Evolutionary conservation across 2,797 vertebrate species (phyloP).

Genomic region (Liasis olivaceus): DNA sequence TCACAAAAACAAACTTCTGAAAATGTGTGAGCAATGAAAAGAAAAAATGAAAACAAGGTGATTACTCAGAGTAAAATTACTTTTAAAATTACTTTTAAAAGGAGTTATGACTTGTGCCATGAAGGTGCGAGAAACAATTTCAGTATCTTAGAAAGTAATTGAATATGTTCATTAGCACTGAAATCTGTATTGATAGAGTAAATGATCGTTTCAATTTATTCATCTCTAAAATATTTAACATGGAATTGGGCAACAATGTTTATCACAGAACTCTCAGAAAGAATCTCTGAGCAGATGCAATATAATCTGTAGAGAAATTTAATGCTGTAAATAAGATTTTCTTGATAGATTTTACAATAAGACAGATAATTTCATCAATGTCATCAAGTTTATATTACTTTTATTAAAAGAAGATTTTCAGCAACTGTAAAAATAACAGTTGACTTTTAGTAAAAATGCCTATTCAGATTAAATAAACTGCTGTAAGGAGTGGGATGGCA

Average conservation of each 20-base stretch:
- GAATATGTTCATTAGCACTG: constrained; percentile 26
- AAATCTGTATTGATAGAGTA: constrained; percentile 17
- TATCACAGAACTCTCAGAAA: constrained; percentile 13
- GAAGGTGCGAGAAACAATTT: background rate
- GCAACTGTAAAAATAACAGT: background rate
- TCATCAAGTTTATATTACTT: constrained; percentile 13
- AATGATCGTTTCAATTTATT: constrained; percentile 36
- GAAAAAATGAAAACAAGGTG: background rate
- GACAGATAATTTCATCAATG: constrained; percentile 8
- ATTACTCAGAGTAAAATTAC: constrained; percentile 24
- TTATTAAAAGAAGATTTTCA: constrained; percentile 11
- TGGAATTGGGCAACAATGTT: constrained; percentile 23
- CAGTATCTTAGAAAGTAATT: background rate
- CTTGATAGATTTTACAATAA: constrained; percentile 20
- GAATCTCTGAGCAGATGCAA: constrained; percentile 17
- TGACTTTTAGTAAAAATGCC: background rate
- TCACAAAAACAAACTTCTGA: background rate
- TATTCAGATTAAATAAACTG: background rate
- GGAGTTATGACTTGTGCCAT: background rate
- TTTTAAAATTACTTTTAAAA: background rate
- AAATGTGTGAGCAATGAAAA: background rate
- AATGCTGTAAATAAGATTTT: constrained; percentile 6
- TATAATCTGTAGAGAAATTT: constrained; percentile 30
- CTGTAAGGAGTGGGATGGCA: too few relatives aligned
- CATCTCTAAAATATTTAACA: constrained; percentile 32